Base-by-base conservation (phyloP, 30 jellyfish, hydroid and myxozoan species). In the Pelagia noctiluca region DNA sequence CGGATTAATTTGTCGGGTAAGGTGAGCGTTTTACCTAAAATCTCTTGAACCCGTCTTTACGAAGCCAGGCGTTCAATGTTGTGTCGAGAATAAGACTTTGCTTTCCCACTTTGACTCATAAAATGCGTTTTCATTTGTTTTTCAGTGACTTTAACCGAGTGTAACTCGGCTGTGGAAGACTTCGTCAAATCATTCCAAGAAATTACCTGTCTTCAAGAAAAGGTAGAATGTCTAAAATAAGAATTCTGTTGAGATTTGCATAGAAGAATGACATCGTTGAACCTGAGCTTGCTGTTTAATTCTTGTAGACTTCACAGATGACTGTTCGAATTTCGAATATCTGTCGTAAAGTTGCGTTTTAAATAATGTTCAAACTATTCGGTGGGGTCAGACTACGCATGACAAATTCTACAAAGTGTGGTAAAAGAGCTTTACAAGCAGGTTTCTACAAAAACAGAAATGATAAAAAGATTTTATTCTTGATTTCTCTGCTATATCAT, bases 141-240 rank as follows among this genome's bases (percentile, higher is more conserved):
- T 38, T 8, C 36, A 79, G 89, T 47, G 3, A 23, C 63, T 3
- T 34, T 47, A 5, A 22, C 35, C 1, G 82, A 63, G 35, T 79
- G 89, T 23, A 54, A 63, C 62, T 22, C 73, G 2, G 82, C 63
- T 12, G 60, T 63, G 24, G 71, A 48, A 38, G 82, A 48, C 32
- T 19, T 63, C 1, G 21, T 62, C 80, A 46, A 32, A 31, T 79
- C 89, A 38, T 79, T 79, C 63, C 24, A 63, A 11, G 81, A 69
- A 3, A 34, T 79, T 2, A 35, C 82, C 5, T 10, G 62, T 21
- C 64, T 65, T 42, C 89, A 79, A 11, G 89, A 63, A 5, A 62
- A 79, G 82, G 89, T 76, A 76, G 2, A 22, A 4, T 23, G 30
- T 66, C 2, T 35, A 22, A 38, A 19, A 22, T 33, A 10, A 34